Evolutionary conservation across 2,888 invertebrate species (phyloP).

Genomic region (Sinelater perroti): DNA sequence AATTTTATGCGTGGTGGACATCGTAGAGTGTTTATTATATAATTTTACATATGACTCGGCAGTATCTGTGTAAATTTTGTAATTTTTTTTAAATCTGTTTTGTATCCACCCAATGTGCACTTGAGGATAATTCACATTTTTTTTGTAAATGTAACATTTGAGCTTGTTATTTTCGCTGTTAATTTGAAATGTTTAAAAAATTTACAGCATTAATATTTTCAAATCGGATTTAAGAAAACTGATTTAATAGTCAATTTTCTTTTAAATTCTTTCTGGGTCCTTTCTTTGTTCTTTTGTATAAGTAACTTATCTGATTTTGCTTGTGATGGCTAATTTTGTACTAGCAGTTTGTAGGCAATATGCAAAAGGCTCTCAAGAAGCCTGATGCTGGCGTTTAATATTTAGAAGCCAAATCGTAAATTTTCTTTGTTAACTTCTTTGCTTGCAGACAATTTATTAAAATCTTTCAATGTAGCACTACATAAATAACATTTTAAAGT

Average conservation of each 20-base stretch:
- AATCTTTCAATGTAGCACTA: constrained; percentile 43
- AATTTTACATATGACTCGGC: constrained; percentile 42
- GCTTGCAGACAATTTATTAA: too few relatives aligned
- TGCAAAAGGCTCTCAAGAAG: constrained; percentile 50
- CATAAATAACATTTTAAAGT: constrained; percentile 46
- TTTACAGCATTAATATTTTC: constrained; percentile 41
- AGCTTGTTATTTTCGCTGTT: constrained; percentile 49
- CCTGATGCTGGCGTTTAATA: constrained; percentile 48
- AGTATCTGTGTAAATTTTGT: constrained; percentile 32
- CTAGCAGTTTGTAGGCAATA: constrained; percentile 49
- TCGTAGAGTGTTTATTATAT: constrained; percentile 49
- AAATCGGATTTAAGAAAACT: constrained; percentile 40
- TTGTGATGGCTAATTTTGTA: constrained; percentile 20
- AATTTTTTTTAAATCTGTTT: constrained; percentile 37
- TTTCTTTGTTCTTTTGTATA: constrained; percentile 28
- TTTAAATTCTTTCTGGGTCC: constrained; percentile 42
- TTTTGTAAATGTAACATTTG: constrained; percentile 45
- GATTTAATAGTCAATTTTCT: constrained; percentile 30
- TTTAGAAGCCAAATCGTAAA: constrained; percentile 50
- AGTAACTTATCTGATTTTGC: constrained; percentile 22
- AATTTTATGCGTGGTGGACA: constrained; percentile 48
- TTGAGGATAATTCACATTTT: constrained; percentile 49
- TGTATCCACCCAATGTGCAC: constrained; percentile 39
- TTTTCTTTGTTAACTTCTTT: too few relatives aligned
- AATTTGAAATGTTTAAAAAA: constrained; percentile 41